Percentiles rank a stretch among this genome's conserved stretches.
Evolutionary conservation across 2,113 vertebrate species (phyloP).

Genomic region (Hippopotamus amphibius): DNA sequence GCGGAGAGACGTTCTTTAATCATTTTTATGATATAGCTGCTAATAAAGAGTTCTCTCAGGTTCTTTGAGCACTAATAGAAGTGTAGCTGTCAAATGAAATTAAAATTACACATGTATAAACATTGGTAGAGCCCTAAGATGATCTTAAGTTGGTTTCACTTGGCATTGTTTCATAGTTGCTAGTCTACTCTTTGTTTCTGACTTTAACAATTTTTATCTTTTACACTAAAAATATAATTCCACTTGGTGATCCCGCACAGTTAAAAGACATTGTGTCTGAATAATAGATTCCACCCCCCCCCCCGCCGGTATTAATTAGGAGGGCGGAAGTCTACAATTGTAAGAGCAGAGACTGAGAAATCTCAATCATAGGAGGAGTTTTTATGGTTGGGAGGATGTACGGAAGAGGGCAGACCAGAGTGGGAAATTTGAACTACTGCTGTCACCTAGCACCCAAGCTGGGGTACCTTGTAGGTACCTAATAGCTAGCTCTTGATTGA

Average conservation of each 20-base stretch:
- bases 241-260: slow-evolving; percentile 43
- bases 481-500: background rate
- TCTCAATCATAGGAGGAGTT: background rate
- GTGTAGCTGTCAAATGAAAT: slow-evolving; percentile 42
- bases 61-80: slow-evolving; percentile 52
- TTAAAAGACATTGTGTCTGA: background rate
- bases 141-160: background rate
- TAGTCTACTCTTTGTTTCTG: slow-evolving; percentile 52
- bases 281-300: background rate
- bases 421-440: background rate
- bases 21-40: slow-evolving; percentile 39
- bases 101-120: slow-evolving; percentile 46
- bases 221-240: background rate
- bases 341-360: slow-evolving; percentile 47
- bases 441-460: background rate
- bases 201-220: slow-evolving; percentile 48
- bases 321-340: slow-evolving; percentile 1
- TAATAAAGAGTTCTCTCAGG: slow-evolving; percentile 30
- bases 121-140: background rate
- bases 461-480: background rate
- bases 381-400: background rate
- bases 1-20: background rate
- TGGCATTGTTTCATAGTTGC: slow-evolving; percentile 36
- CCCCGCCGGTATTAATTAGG: background rate
- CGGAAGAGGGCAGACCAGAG: background rate